These are phyloP conservation scores for Aplodontia rufa DNA, from an alignment of 2,113 vertebrate species.

Conservation along the genomic window DNA sequence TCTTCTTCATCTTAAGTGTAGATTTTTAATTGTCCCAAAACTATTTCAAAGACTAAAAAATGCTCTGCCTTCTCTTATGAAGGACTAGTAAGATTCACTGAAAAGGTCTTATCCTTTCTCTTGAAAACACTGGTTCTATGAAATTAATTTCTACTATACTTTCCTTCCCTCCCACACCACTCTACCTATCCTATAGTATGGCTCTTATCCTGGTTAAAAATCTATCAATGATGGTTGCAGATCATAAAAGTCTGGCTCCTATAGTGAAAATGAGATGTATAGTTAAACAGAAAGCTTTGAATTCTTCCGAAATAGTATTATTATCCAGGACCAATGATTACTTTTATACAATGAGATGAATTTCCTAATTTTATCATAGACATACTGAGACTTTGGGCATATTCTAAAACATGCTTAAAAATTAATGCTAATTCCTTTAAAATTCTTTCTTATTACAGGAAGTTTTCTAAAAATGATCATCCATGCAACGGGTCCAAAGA, in stretches of 20 bases:
- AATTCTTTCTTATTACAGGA: slow-evolving; percentile 24
- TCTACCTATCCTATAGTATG: background rate
- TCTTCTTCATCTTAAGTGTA: background rate
- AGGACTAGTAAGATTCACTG: background rate
- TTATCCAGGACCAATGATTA: background rate
- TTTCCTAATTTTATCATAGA: slow-evolving; percentile 34
- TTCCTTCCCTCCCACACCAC: background rate
- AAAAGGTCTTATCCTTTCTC: background rate
- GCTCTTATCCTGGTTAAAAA: background rate
- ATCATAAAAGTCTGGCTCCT: background rate
- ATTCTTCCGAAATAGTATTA: background rate
- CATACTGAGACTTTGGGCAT: background rate
- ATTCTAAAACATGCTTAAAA: slow-evolving; percentile 18
- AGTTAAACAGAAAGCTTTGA: slow-evolving; percentile 12
- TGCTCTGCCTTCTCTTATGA: background rate
- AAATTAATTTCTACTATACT: slow-evolving; percentile 17
- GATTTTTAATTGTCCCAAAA: slow-evolving; percentile 38
- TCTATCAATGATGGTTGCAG: background rate
- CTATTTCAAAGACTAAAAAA: background rate
- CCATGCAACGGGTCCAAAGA: background rate
- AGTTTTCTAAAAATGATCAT: slow-evolving; percentile 7
- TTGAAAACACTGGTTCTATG: slow-evolving; percentile 7
- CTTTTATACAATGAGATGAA: slow-evolving; percentile 22
- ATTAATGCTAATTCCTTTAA: background rate
- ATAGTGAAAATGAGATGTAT: background rate